phyloP scores from a whole-genome alignment of 2,113 vertebrate genomes.

The Myrmecobius fasciatus region DNA sequence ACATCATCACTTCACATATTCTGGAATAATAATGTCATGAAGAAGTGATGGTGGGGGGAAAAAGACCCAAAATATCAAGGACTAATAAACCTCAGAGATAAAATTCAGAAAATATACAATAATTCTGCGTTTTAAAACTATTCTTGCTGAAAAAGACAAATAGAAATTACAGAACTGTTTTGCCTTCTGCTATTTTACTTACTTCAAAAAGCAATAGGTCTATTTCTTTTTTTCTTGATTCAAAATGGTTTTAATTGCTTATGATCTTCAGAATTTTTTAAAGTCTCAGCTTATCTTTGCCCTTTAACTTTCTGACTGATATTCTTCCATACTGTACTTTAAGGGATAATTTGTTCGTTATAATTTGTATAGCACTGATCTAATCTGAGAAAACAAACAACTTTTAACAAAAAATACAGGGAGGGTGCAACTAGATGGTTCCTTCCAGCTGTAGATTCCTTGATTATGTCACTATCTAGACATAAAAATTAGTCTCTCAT shows the following conservation, averaged over 20 bases:
- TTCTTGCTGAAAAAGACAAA: background rate
- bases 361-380: no score
- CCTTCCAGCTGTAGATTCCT: background rate
- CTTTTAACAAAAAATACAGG: background rate
- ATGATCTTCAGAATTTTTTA: background rate
- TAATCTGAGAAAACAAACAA: background rate
- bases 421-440: background rate
- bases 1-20: slow-evolving; percentile 18
- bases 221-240: background rate
- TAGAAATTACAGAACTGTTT: background rate
- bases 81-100: no score
- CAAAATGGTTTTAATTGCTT: background rate
- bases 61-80: no score
- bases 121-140: background rate
- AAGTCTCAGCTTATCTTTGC: background rate
- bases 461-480: background rate
- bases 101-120: no score
- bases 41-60: no score
- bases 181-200: background rate
- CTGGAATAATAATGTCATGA: background rate
- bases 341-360: background rate
- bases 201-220: background rate
- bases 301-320: background rate
- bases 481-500: background rate
- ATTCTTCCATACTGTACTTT: no score